phyloP scores from a whole-genome alignment of 2,888 invertebrate species.

The Fragum fragum region DNA sequence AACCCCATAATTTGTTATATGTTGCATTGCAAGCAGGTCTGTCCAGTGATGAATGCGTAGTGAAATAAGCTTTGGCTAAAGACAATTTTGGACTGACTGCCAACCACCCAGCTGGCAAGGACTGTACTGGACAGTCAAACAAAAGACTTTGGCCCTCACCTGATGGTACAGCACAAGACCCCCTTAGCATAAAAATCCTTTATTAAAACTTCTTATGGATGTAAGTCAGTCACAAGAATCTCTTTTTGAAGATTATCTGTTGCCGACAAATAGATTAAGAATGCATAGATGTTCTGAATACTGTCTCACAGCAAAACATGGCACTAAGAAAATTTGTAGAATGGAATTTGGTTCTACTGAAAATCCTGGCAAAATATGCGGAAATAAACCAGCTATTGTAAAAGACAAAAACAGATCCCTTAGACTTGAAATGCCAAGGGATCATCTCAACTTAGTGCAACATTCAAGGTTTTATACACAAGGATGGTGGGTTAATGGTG shows the following conservation, averaged over 20 bases:
- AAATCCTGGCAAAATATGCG: slow-evolving; percentile 31
- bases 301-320: slow-evolving; percentile 35
- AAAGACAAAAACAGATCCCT: slow-evolving; percentile 67
- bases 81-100: slow-evolving; percentile 61
- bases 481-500: slow-evolving; percentile 69
- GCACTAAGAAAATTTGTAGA: slow-evolving; percentile 41
- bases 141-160: slow-evolving; percentile 73
- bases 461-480: slow-evolving; percentile 71
- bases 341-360: slow-evolving; percentile 65
- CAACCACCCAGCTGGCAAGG: slow-evolving; percentile 50
- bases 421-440: slow-evolving; percentile 70
- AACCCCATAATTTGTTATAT: slow-evolving; percentile 63
- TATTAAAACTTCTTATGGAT: slow-evolving; percentile 71
- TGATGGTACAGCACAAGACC: slow-evolving; percentile 68
- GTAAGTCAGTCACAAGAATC: slow-evolving; percentile 58
- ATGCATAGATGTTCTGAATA: slow-evolving; percentile 64
- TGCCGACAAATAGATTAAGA: slow-evolving; percentile 58
- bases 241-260: slow-evolving; percentile 62
- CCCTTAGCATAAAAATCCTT: slow-evolving; percentile 65
- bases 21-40: slow-evolving; percentile 52
- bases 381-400: slow-evolving; percentile 53
- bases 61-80: slow-evolving; percentile 58
- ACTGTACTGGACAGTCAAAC: slow-evolving; percentile 52
- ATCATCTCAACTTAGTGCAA: slow-evolving; percentile 69
- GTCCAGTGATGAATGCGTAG: slow-evolving; percentile 49